A percentile compares a stretch with the other conserved stretches of the same genome.
Conservation (phyloP, 2,888 invertebrate genomes). For the Leucophora obtusa region DNA sequence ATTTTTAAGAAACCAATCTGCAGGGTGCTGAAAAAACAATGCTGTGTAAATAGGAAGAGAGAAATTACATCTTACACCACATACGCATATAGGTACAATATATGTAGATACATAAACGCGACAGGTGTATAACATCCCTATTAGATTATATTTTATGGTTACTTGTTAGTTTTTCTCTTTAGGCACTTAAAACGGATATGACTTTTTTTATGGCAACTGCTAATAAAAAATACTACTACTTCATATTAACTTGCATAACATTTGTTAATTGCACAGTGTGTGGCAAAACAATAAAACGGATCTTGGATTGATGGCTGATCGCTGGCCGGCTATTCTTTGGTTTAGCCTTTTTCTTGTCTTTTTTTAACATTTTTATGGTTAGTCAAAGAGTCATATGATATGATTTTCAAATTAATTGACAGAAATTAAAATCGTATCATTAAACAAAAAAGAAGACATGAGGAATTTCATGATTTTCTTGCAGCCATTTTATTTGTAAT, state of each 20-base stretch:
- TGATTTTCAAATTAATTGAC: constrained; percentile 61
- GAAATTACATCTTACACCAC: no score
- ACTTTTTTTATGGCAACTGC: neutral
- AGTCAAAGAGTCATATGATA: constrained; percentile 31
- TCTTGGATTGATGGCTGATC: constrained; percentile 14
- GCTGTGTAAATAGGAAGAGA: no score
- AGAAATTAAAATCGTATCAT: constrained; percentile 59
- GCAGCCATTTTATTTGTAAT: constrained; percentile 31
- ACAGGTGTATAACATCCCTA: neutral
- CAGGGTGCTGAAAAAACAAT: no score
- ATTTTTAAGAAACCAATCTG: no score
- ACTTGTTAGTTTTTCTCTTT: neutral
- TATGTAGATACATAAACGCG: no score
- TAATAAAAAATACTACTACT: neutral
- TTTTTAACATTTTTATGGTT: constrained; percentile 30
- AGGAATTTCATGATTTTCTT: constrained; percentile 23
- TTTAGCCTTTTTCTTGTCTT: constrained; percentile 1
- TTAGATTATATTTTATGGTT: neutral
- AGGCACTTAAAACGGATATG: neutral
- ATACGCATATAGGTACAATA: no score
- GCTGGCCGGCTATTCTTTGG: constrained; percentile 11
- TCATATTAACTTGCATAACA: neutral
- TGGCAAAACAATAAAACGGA: neutral
- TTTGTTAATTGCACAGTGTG: neutral
- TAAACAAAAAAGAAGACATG: constrained; percentile 19